Conservation (phyloP, 2,888 invertebrate species). For the Deilephila porcellus region DNA sequence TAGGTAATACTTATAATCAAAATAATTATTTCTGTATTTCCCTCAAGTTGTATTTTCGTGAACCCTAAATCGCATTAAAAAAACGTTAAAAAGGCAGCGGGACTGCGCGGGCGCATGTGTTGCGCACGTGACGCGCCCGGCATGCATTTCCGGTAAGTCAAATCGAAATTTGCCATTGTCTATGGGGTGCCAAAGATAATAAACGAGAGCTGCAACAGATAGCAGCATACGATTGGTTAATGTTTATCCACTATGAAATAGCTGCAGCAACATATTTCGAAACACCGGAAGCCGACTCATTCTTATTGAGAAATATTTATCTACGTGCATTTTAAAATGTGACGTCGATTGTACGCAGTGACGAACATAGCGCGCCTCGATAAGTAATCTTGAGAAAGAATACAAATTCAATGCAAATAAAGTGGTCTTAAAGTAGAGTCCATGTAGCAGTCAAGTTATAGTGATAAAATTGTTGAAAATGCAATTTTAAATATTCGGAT, state of each 20-base stretch:
- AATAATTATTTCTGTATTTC: no score
- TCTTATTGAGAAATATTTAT: slow-evolving; percentile 5
- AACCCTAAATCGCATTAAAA: slow-evolving; percentile 41
- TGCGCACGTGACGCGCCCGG: slow-evolving; percentile 69
- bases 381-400: no score
- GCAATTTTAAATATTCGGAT: no score
- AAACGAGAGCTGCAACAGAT: slow-evolving; percentile 51
- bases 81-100: slow-evolving; percentile 70
- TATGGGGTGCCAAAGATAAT: slow-evolving; percentile 56
- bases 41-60: background rate
- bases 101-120: slow-evolving; percentile 75
- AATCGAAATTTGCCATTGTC: slow-evolving; percentile 71
- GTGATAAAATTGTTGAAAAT: no score
- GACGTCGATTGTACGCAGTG: slow-evolving; percentile 7
- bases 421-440: no score
- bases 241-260: background rate
- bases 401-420: no score
- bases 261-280: slow-evolving; percentile 4
- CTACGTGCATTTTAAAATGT: background rate
- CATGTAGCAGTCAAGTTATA: no score
- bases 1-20: no score
- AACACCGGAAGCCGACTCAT: slow-evolving; percentile 21
- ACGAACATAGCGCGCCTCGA: background rate
- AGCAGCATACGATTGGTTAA: slow-evolving; percentile 9
- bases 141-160: slow-evolving; percentile 72